phyloP scores from a whole-genome alignment of 2,888 invertebrate genomes.

The Anticlea derivata region DNA sequence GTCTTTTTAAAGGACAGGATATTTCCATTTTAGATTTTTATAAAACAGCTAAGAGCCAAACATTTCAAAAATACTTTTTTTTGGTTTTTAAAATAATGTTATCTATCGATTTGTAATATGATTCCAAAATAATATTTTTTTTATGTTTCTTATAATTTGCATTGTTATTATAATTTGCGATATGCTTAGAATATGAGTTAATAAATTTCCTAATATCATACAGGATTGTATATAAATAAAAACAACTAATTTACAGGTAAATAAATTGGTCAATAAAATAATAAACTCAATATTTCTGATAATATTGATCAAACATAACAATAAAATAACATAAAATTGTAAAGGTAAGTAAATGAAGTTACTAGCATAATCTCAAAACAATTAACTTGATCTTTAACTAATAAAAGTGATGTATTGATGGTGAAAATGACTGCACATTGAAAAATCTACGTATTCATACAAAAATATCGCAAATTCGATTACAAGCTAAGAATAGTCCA shows the following conservation, averaged over 20 bases:
- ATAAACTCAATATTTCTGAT: conserved; percentile 62
- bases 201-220: conserved; percentile 69
- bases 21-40: conserved; percentile 21
- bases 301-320: conserved; percentile 78
- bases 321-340: conserved; percentile 66
- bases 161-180: conserved; percentile 62
- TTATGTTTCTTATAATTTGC: conserved; percentile 66
- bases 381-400: conserved; percentile 41
- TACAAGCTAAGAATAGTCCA: conserved; percentile 1
- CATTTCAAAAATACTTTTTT: conserved; percentile 53
- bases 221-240: conserved; percentile 69
- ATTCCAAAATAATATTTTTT: conserved; percentile 60
- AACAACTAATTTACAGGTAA: conserved; percentile 66
- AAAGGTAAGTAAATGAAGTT: conserved; percentile 45
- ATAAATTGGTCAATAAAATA: conserved; percentile 68
- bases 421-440: conserved; percentile 28
- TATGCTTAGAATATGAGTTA: conserved; percentile 65
- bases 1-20: conserved; percentile 30
- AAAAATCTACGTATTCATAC: conserved; percentile 6
- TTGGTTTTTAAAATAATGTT: conserved; percentile 29
- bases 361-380: conserved; percentile 71
- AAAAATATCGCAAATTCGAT: conserved; percentile 12
- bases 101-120: conserved; percentile 13
- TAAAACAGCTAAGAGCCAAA: conserved; percentile 28
- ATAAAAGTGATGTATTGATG: conserved; percentile 53